Conservation (phyloP, 2,797 vertebrate genomes). For the Dendrocincla tyrannina region DNA sequence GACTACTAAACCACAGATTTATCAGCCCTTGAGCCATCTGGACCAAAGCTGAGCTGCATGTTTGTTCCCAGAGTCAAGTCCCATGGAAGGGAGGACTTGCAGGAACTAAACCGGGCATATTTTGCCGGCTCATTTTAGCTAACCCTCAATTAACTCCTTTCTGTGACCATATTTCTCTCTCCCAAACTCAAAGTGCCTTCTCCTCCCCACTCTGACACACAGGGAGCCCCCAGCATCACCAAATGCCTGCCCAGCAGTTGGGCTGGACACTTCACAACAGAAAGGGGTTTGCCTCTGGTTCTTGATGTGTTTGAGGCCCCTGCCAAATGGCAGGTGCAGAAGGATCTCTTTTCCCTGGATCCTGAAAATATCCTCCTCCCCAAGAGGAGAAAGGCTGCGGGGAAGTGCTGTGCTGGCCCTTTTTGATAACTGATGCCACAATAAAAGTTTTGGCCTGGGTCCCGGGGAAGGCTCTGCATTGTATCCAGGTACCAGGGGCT, state of each 20-base stretch:
- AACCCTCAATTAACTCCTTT: not conserved
- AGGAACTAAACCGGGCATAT: not conserved
- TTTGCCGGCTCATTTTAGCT: not conserved
- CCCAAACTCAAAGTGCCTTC: not conserved
- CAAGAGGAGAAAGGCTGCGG: not conserved
- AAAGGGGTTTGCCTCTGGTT: not conserved
- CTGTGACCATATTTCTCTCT: not conserved
- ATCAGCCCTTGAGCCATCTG: not conserved
- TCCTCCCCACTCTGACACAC: not conserved
- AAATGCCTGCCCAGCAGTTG: not conserved
- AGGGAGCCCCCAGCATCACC: not conserved
- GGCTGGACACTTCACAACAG: fast-evolving
- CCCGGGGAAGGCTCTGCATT: not conserved
- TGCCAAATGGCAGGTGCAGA: not conserved
- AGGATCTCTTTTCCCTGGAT: not conserved
- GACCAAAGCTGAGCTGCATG: fast-evolving
- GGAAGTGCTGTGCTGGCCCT: not conserved
- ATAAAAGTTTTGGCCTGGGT: not conserved
- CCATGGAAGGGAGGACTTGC: not conserved
- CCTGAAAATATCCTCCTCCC: not conserved
- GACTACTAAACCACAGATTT: not conserved
- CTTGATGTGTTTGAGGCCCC: not conserved
- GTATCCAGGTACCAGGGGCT: not conserved
- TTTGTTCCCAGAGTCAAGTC: not conserved
- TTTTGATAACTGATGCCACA: not conserved